Evolutionary conservation across 2,113 vertebrate genomes (phyloP).

Genomic region (Tilapia sparmanii): DNA sequence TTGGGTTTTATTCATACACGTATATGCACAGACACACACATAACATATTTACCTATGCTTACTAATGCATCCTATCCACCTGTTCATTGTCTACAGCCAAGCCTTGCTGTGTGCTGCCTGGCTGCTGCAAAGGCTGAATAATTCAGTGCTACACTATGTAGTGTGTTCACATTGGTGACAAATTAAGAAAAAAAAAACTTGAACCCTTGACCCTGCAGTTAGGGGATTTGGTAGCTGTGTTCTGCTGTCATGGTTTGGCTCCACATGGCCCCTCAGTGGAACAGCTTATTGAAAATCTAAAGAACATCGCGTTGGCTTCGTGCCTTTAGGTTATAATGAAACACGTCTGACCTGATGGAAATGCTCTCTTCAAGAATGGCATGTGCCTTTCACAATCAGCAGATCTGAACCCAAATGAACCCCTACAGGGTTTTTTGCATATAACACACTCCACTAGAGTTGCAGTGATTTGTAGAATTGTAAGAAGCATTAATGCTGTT

Average conservation of each 20-base stretch:
- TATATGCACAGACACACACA: not conserved
- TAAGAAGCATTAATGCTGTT: not conserved
- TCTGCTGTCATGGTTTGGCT: not conserved
- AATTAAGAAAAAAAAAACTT: not conserved
- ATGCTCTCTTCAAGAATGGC: not conserved
- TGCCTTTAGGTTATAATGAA: not conserved
- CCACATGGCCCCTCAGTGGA: not conserved
- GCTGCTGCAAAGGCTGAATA: constrained; percentile 56
- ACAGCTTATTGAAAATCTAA: not conserved
- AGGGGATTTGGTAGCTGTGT: not conserved
- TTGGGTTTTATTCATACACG: not conserved
- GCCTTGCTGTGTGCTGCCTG: not conserved
- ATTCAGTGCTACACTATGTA: constrained; percentile 49
- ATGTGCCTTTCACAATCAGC: not conserved
- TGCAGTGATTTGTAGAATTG: not conserved
- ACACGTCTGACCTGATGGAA: not conserved
- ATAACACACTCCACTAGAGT: not conserved
- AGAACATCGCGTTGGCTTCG: not conserved
- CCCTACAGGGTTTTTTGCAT: not conserved
- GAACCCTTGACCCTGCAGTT: not conserved
- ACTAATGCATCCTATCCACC: constrained; percentile 23
- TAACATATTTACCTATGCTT: not conserved
- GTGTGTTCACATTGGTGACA: not conserved
- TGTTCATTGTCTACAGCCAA: constrained; percentile 32
- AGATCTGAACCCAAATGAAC: not conserved